Evolutionary conservation across 2,888 invertebrate species (phyloP), one percentile per base, ranked within the genome.

Genomic region (Drosophila mimica): DNA sequence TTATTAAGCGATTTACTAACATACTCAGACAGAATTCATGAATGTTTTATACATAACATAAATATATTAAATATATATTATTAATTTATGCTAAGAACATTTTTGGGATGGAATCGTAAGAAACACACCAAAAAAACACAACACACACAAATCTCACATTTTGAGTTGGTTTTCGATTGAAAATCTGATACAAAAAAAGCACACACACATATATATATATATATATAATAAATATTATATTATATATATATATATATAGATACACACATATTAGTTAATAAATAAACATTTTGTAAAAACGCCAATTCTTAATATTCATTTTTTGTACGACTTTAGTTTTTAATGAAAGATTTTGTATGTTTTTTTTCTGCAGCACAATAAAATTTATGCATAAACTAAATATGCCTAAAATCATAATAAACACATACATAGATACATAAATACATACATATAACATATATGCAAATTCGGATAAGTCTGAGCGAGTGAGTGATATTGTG

Each of bases 401-500:
- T 65, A 82, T 70, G 68, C 74, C 58, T 51, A 52, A 58, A 48
- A 40, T 52, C 40, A 72, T 65, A 56, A 65, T 34, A 56, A 25
- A 43, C 38, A 79, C 65, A 85, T 33, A 66, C 48, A 69, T 46
- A 77, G 13, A 57, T 38, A 66, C 38, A 46, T 46, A 25, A 75
- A 58, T 43, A 54, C 46, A 70, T 58, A 79, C 65, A 81, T 59
- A 76, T 67, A 46, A 46, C 46, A 73, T 76, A 76, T 76, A 65
- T 71, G 73, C 74, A 88, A 86, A 90, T 91, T 93, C 92, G 92
- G 92, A 93, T 92, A 93, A 92, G 92, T 93, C 92, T 92, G 92
- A 92, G 91, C 81, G 93, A 88, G 92, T 91, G 92, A 92, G 92
- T 93, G 92, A 93, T 92, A 88, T 91, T 91, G 93, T 92, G 92